These are phyloP conservation scores for Xenops minutus DNA, from an alignment of 2,797 vertebrate genomes.

Conservation along the genomic window DNA sequence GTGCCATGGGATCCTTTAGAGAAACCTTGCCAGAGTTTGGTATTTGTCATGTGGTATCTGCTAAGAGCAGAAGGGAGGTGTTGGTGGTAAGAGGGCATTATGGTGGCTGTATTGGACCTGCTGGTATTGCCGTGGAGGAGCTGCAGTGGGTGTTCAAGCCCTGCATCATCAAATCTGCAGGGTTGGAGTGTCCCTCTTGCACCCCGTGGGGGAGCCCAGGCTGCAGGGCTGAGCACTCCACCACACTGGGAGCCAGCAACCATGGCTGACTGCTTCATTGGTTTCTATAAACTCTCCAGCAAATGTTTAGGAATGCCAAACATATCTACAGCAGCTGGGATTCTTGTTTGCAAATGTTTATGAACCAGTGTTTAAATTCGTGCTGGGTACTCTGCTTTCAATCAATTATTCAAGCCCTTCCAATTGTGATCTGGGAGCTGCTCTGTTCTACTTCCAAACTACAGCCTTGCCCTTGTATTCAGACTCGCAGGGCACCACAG, in stretches of 20 bases:
- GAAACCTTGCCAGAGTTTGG: background rate
- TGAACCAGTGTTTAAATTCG: conserved; percentile 25
- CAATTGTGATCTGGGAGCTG: background rate
- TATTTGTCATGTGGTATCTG: background rate
- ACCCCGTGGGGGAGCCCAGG: background rate
- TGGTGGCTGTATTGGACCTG: background rate
- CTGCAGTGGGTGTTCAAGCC: accelerated
- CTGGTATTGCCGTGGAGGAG: background rate
- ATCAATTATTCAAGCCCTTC: background rate
- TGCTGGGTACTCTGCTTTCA: background rate
- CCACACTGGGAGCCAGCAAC: accelerated
- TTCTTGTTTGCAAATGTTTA: background rate
- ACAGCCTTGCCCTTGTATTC: background rate
- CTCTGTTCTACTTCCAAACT: background rate
- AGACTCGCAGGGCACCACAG: background rate
- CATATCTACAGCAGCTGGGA: background rate
- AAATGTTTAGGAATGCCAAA: conserved; percentile 47
- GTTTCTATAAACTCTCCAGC: conserved; percentile 23
- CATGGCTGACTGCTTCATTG: accelerated
- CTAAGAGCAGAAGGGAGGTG: background rate
- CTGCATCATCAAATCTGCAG: background rate
- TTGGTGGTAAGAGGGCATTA: background rate
- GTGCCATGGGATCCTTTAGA: accelerated
- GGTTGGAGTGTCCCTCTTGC: background rate
- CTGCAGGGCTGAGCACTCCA: background rate